A percentile compares a stretch with the other conserved stretches of the same genome.
These are phyloP conservation scores for Ctenosaura bakeri DNA, from an alignment of 2,797 vertebrate species.

Conservation along the genomic window DNA sequence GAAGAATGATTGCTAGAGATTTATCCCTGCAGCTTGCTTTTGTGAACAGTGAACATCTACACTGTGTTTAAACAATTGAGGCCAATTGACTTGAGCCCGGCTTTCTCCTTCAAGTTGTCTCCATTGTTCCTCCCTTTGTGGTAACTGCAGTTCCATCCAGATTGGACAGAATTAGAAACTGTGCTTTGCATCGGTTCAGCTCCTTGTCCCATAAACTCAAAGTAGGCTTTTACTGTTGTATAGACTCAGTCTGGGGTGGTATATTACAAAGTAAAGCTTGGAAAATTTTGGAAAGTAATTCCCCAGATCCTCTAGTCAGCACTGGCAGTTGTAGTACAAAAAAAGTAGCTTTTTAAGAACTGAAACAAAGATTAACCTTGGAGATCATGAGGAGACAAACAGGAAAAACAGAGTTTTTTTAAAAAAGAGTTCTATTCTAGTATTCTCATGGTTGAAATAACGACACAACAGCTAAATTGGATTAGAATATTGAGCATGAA, in stretches of 20 bases:
- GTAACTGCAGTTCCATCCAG: neutral
- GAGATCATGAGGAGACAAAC: neutral
- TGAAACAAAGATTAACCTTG: neutral
- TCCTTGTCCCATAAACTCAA: neutral
- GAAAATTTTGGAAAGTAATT: too few species aligned
- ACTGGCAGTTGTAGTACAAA: too few species aligned
- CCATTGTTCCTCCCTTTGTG: neutral
- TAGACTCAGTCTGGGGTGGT: neutral
- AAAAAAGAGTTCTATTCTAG: neutral
- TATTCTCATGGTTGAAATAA: neutral
- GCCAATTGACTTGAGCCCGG: neutral
- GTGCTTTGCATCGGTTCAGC: neutral
- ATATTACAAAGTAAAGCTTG: neutral
- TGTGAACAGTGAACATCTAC: neutral
- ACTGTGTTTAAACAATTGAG: neutral
- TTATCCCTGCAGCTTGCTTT: neutral
- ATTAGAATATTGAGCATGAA: neutral
- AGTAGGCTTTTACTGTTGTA: neutral
- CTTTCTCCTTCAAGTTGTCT: too few species aligned
- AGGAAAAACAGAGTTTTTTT: neutral
- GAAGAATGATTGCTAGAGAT: too few species aligned
- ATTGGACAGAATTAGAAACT: neutral
- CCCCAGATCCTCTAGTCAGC: too few species aligned
- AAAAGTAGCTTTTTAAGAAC: too few species aligned
- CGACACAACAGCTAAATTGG: neutral